Base-by-base conservation (phyloP, 2,888 invertebrate genomes). In the Spicauda simplicius region DNA sequence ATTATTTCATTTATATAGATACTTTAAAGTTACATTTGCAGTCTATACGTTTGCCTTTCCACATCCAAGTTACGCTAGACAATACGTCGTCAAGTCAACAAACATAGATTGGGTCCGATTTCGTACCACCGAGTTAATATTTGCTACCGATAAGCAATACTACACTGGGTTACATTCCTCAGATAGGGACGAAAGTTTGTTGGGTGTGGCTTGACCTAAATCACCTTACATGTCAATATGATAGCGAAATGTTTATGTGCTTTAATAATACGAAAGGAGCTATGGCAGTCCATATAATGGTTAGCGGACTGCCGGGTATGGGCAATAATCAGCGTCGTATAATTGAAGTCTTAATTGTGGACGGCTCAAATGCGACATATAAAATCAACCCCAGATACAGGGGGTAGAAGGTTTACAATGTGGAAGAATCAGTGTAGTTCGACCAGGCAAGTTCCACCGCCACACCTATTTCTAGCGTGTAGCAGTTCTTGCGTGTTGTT, bases 121-220 rank as follows among this genome's bases (percentile, higher is more conserved):
- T 63, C 41, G 41, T 64, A 57, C 52, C 12, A 18, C 8, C 18
- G 8, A 30, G 30, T 33, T 16, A 53, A 61, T 64, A 56, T 64
- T 64, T 58, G 64, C 33, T 7, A 7, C 20, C 16, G 64, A 58
- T 64, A 64, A 16, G 20, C 33, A 56, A n/a, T 45, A 18, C 25
- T 33, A 53, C 53, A 53, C 53, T 61, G 33, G 57, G 57, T 64
- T 64, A 58, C 52, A 64, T 64, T 20, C 52, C 64, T 18, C 0
- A 45, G 64, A 65, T 65, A 65, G 41, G 20, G 16, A 20, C 41
- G 30, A 52, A 58, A 53, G 53, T 64, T 57, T 64, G 52, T 58
- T 65, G 41, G 64, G 64, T 59, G 64, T 65, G 64, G 53, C 58
- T 58, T 65, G 64, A 65, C 64, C 64, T 19, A 59, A 53, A 65